Conservation (phyloP, 1,140 invertebrate species). For the Sycophaga agraensis region DNA sequence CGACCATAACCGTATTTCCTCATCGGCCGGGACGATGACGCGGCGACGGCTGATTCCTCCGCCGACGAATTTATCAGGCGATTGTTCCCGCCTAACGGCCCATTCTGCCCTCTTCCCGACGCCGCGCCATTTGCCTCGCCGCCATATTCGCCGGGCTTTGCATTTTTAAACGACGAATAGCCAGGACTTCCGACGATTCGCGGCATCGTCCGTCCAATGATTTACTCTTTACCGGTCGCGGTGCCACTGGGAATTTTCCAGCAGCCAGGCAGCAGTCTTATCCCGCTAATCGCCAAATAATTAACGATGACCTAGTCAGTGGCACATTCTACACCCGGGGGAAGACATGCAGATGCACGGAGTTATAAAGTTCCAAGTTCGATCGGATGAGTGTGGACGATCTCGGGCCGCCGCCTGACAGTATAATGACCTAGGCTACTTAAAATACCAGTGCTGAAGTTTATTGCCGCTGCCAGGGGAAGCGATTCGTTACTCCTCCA, state of each 20-base stretch:
- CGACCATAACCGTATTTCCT: constrained; percentile 28
- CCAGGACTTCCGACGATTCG: too few relatives aligned
- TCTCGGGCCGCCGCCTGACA: not conserved
- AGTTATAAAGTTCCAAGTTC: constrained; percentile 1
- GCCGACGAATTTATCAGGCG: constrained; percentile 20
- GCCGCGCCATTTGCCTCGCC: too few relatives aligned
- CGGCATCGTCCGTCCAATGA: too few relatives aligned
- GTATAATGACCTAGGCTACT: constrained; percentile 30
- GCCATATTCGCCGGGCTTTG: too few relatives aligned
- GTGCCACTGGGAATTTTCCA: too few relatives aligned
- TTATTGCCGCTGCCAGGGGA: constrained; percentile 24
- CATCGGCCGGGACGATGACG: constrained; percentile 14
- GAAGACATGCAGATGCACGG: constrained; percentile 1
- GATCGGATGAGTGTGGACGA: not conserved
- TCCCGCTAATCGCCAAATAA: too few relatives aligned
- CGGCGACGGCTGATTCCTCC: constrained; percentile 4
- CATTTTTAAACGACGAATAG: too few relatives aligned
- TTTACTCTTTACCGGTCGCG: too few relatives aligned
- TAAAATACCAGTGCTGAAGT: constrained; percentile 23
- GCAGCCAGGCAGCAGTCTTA: too few relatives aligned
- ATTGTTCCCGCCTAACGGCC: constrained; percentile 17
- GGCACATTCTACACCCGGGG: too few relatives aligned
- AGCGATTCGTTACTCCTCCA: constrained; percentile 21
- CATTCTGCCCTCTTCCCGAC: constrained; percentile 9
- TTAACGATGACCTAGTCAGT: too few relatives aligned